Evolutionary conservation across 2,797 vertebrate genomes (phyloP).

Genomic region (Lutra lutra): DNA sequence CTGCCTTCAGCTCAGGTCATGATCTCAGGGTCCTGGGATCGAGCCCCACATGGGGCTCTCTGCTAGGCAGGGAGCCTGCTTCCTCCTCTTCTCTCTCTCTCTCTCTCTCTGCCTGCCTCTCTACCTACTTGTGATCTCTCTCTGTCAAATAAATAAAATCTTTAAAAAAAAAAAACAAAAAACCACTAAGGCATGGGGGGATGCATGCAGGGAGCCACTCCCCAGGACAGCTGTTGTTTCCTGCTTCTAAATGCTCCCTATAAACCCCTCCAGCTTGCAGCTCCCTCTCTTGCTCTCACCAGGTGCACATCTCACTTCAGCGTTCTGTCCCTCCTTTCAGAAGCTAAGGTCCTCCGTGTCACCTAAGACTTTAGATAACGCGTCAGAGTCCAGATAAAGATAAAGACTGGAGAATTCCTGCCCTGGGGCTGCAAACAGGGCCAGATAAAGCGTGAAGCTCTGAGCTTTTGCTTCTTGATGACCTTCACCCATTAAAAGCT

Average conservation of each 20-base stretch:
- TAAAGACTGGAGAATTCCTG: neutral
- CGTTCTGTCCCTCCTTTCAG: neutral
- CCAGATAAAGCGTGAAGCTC: neutral
- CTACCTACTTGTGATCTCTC: too few species aligned
- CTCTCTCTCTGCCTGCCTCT: too few species aligned
- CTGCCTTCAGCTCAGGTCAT: too few species aligned
- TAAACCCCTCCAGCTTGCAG: neutral
- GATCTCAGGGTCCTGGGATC: too few species aligned
- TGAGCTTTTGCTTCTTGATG: neutral
- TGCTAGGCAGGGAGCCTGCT: too few species aligned
- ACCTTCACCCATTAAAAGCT: neutral
- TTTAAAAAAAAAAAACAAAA: too few species aligned
- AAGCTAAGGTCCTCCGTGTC: neutral
- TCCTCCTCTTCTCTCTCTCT: too few species aligned
- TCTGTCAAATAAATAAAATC: too few species aligned
- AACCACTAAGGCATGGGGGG: neutral
- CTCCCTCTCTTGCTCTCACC: neutral
- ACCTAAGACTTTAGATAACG: neutral
- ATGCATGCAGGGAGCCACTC: neutral
- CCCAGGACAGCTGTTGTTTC: neutral
- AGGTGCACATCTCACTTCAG: neutral
- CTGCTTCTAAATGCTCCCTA: neutral
- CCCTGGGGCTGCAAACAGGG: neutral
- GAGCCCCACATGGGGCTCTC: too few species aligned
- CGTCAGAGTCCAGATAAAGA: neutral